Evolutionary conservation across 30 jellyfish, hydroid and myxozoan genomes (phyloP), one percentile per base, ranked within the genome.

Genomic region (Nemopilema nomurai): DNA sequence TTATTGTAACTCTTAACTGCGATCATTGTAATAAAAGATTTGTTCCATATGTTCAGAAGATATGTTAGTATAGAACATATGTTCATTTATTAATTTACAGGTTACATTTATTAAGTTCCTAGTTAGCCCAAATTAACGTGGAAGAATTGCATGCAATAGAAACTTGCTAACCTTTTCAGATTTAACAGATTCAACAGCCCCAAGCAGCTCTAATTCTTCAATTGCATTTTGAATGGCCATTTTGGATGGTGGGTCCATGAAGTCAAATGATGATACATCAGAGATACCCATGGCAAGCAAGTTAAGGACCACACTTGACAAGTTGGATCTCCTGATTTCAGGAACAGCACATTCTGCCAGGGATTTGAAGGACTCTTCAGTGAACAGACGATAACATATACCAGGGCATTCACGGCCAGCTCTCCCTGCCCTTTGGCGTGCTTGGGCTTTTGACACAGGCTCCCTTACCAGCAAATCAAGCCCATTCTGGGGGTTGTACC

Each of bases 371-470:
- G 92, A 53, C 0, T 83, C 90, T 89, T 95, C 99, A 20, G 99
- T 91, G 52, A 86, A 96, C 62, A 96, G 87, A n/a, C 99, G 90
- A 67, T 71, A 96, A 65, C 99, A 96, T 22, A 75, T 49, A 9
- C 99, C 99, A 19, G 98, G 93, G 49, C 91, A 90, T 63, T 87
- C 98, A 24, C 99, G 95, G 26, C 99, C 99, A 20, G 98, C 99
- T 28, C 99, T 86, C 4, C 99, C 99, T 41, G 97, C 87, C 51
- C 99, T 76, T 53, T 96, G 99, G 3, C 97, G 92, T 1, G 99
- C 98, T 67, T 90, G 97, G 1, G 99, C 98, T 79, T 96, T 96
- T 0, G 99, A 96, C 0, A 96, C 90, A 0, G 97, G 96, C 83
- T 84, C 96, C 20, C 92, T 94, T 22, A 71, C 74, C 75, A 96